Evolutionary conservation across 92 coral and sea anemone species (phyloP), one percentile per base, ranked within the genome.

Genomic region (Umimayanthus kanabou): DNA sequence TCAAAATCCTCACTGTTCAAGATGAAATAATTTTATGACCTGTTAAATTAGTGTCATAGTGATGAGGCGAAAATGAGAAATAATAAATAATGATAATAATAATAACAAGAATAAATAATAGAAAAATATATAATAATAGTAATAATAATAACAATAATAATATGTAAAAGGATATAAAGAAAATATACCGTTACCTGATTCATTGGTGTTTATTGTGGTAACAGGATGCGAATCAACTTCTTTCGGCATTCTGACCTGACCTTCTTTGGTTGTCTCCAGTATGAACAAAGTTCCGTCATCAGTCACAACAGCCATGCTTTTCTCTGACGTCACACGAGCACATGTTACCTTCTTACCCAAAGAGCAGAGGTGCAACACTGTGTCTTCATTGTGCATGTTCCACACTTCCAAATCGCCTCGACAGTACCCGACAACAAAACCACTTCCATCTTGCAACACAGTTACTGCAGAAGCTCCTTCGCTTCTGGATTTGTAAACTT

Each of bases 231-330:
- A 90, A 53, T 22, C 75, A 73, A 43, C 47, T 71, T 39, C 85
- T 69, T 39, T 85, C 18, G 61, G 73, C 65, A n/a, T 43, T 57
- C 81, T 89, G 87, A 13, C 76, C 87, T 71, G 75, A 76, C 71
- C 79, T 79, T 13, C 84, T 39, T 37, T 71, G 16, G 61, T 37
- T 55, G 49, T 74, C 37, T 69, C 70, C 47, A 86, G 16, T 66
- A 92, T 73, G 37, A 75, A 87, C 28, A 92, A 66, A 75, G 45
- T 50, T 25, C 94, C 94, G 20, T 30, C 84, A 42, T 79, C 88
- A 42, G 88, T 88, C 61, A 87, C 85, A 57, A 84, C 83, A 58
- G 75, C 85, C 25, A 87, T 37, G 53, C 42, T n/a, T 9, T 67
- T 72, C n/a, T 26, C 84, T 26, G 82, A 72, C 53, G 87, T 23